These are phyloP conservation scores for Parelbella ahira DNA, from an alignment of 2,888 invertebrate species.

Conservation along the genomic window DNA sequence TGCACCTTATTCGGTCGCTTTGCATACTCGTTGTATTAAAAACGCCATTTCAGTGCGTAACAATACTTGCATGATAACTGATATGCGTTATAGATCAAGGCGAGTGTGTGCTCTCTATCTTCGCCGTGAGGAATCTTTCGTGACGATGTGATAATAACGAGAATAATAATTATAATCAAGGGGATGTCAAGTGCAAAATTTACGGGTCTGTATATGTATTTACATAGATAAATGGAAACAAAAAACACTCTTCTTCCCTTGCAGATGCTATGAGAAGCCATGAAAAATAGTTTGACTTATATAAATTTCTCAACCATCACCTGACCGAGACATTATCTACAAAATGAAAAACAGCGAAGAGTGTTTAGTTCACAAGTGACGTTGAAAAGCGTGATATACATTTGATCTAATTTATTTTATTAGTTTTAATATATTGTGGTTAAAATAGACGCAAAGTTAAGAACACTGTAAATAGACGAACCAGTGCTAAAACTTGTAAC, in stretches of 20 bases:
- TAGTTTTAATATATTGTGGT: conserved; percentile 43
- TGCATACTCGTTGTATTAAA: conserved; percentile 32
- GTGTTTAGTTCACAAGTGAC: conserved; percentile 61
- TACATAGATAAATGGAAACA: too few species aligned
- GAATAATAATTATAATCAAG: too few species aligned
- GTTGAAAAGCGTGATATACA: conserved; percentile 64
- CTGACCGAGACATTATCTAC: conserved; percentile 52
- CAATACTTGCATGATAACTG: too few species aligned
- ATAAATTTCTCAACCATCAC: conserved; percentile 58
- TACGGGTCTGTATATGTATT: too few species aligned
- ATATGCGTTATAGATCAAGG: too few species aligned
- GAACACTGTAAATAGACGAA: conserved; percentile 34
- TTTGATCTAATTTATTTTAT: conserved; percentile 62
- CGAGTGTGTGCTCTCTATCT: too few species aligned
- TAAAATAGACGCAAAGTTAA: conserved; percentile 32
- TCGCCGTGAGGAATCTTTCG: too few species aligned
- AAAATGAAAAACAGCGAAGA: conserved; percentile 80
- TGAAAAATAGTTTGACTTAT: conserved; percentile 47
- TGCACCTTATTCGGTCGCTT: conserved; percentile 15
- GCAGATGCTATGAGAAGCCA: conserved; percentile 41
- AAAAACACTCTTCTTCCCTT: too few species aligned
- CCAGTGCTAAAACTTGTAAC: conserved; percentile 28
- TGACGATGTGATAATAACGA: too few species aligned
- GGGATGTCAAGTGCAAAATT: conserved; percentile 46
- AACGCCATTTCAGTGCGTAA: too few species aligned